A percentile compares a stretch with the other conserved stretches of the same genome.
These are phyloP conservation scores for Tiliacea citrago DNA, from an alignment of 2,888 invertebrate genomes.

Conservation along the genomic window DNA sequence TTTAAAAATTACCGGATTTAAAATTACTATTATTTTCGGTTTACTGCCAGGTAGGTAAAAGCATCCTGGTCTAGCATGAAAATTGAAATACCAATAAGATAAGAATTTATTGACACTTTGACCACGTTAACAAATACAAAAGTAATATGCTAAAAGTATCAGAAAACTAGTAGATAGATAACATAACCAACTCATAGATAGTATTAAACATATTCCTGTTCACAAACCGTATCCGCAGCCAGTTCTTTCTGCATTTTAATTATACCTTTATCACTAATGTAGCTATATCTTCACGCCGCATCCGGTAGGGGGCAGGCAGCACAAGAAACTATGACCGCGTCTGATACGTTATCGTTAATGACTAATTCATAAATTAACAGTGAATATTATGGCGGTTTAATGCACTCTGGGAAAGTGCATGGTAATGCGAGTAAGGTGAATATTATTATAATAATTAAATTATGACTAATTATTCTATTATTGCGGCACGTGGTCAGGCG, in stretches of 20 bases:
- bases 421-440: slow-evolving; percentile 48
- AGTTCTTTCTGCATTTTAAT: slow-evolving; percentile 56
- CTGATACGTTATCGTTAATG: slow-evolving; percentile 53
- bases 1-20: too few relatives aligned
- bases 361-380: slow-evolving; percentile 60
- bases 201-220: slow-evolving; percentile 7
- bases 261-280: slow-evolving; percentile 52
- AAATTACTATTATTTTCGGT: too few relatives aligned
- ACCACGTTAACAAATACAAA: background rate
- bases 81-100: too few relatives aligned
- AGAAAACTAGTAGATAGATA: background rate
- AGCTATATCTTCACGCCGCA: slow-evolving; percentile 48
- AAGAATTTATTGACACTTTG: too few relatives aligned
- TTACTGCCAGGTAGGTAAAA: too few relatives aligned
- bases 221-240: slow-evolving; percentile 25
- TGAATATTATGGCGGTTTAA: slow-evolving; percentile 38
- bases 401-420: slow-evolving; percentile 25
- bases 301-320: slow-evolving; percentile 34
- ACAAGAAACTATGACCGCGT: slow-evolving; percentile 37
- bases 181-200: background rate
- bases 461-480: slow-evolving; percentile 39
- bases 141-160: background rate
- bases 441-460: slow-evolving; percentile 32
- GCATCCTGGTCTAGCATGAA: background rate
- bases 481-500: background rate